phyloP scores from a whole-genome alignment of 1,140 invertebrate genomes.

The Acromyrmex heyeri region DNA sequence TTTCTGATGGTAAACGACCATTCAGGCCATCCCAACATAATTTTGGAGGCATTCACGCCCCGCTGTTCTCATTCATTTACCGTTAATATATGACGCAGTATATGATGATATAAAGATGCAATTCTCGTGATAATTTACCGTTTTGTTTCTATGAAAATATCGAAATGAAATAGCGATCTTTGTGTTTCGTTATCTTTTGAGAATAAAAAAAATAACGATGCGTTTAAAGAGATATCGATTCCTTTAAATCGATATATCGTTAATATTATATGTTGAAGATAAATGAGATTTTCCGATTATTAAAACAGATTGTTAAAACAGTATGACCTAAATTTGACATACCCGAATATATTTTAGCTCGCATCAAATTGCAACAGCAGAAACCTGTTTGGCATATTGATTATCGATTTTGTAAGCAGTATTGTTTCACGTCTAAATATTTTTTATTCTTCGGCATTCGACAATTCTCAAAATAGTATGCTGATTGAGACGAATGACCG shows the following conservation, averaged over 20 bases:
- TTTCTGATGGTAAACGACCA: neutral
- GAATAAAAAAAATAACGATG: neutral
- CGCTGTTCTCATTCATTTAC: neutral
- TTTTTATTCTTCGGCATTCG: neutral
- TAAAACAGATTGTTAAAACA: neutral
- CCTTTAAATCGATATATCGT: neutral
- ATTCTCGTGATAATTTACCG: neutral
- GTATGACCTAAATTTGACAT: neutral
- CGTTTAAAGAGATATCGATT: neutral
- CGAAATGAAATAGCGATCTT: neutral
- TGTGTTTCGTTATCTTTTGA: neutral
- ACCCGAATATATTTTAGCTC: neutral
- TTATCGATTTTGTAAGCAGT: neutral
- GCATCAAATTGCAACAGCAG: neutral
- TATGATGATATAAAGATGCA: neutral
- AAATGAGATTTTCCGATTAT: neutral
- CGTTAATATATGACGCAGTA: neutral
- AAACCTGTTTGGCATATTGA: neutral
- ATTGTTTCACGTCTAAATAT: neutral
- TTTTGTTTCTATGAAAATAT: neutral
- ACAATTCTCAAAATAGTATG: constrained; percentile 37
- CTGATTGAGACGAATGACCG: constrained; percentile 47
- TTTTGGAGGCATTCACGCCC: constrained; percentile 8
- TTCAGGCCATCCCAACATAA: constrained; percentile 20
- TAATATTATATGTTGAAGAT: neutral